Percentiles rank a stretch among this genome's conserved stretches.
phyloP scores from a whole-genome alignment of 2,113 vertebrate species.

The Fukomys damarensis region DNA sequence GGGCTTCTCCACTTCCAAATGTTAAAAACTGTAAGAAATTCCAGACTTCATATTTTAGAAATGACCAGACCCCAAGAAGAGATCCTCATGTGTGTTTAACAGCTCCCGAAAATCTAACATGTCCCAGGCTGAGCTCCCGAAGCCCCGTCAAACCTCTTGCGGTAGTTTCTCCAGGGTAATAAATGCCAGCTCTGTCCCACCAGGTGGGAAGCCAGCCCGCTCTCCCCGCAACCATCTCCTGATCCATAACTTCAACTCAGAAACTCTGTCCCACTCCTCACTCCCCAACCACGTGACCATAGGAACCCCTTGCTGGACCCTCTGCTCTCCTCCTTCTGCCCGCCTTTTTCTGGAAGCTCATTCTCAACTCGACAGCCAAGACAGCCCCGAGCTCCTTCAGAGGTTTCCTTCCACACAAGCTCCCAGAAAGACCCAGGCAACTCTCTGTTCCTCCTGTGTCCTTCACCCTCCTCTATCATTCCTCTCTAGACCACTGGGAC shows the following conservation, averaged over 20 bases:
- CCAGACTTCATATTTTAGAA: not conserved
- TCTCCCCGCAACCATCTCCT: not conserved
- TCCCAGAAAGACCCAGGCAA: not conserved
- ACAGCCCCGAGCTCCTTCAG: not conserved
- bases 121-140: not conserved
- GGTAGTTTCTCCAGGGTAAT: not conserved
- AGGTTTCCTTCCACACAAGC: not conserved
- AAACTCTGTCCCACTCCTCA: too few species aligned
- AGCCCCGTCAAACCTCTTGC: not conserved
- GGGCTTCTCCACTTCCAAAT: not conserved
- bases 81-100: not conserved
- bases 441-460: not conserved
- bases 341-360: not conserved
- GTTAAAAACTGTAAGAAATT: slow-evolving; percentile 6
- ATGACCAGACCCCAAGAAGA: not conserved
- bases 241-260: not conserved
- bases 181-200: not conserved
- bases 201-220: not conserved
- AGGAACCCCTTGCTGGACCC: not conserved
- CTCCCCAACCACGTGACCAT: not conserved
- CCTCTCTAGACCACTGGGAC: not conserved
- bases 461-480: not conserved
- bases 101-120: not conserved
- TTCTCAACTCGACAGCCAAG: not conserved
- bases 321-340: not conserved